A percentile compares a stretch with the other conserved stretches of the same genome.
These are phyloP conservation scores for Tyto alba DNA, from an alignment of 2,113 vertebrate genomes.

Conservation along the genomic window DNA sequence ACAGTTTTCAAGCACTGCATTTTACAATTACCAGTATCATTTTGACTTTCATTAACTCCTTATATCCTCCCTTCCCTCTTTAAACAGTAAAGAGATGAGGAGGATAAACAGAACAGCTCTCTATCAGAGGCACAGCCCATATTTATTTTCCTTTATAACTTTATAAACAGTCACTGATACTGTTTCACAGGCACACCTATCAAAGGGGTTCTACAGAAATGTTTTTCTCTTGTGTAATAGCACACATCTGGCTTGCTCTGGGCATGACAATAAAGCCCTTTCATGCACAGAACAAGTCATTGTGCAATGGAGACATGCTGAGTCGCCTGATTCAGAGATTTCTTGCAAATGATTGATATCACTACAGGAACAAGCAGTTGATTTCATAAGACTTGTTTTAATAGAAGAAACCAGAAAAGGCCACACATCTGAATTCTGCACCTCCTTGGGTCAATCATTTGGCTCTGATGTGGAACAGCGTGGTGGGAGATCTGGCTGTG, in stretches of 20 bases:
- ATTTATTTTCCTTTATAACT: neutral
- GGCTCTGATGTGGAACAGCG: neutral
- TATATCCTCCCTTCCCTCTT: neutral
- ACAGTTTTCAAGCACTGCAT: neutral
- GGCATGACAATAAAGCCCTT: neutral
- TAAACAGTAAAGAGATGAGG: neutral
- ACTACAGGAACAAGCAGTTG: neutral
- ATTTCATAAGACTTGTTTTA: neutral
- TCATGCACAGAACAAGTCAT: neutral
- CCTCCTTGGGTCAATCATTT: neutral
- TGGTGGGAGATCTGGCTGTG: neutral
- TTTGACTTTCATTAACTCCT: neutral
- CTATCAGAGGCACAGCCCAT: neutral
- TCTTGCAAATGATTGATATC: neutral
- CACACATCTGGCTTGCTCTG: neutral
- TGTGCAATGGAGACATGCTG: neutral
- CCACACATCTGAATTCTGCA: neutral
- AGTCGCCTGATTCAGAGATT: neutral
- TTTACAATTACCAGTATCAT: neutral
- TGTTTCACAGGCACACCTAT: neutral
- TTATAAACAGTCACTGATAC: neutral
- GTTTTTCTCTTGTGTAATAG: neutral
- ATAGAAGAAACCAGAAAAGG: neutral
- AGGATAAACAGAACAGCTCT: neutral
- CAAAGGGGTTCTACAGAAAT: neutral